Evolutionary conservation across 2,888 invertebrate species (phyloP).

Genomic region (Plemyria rubiginata): DNA sequence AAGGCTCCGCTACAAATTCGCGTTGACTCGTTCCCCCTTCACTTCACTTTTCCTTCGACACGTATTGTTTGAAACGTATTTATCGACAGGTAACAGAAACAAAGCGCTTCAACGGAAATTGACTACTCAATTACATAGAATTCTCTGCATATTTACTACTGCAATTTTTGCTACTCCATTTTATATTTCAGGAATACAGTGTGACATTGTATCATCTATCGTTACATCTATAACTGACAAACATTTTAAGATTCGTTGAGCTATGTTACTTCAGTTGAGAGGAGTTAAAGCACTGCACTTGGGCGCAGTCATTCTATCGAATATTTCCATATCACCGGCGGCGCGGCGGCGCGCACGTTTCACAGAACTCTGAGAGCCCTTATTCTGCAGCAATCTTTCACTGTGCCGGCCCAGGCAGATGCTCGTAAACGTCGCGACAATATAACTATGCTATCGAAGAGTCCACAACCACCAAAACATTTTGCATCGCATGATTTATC

Average conservation of each 20-base stretch:
- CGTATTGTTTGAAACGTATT: slow-evolving; percentile 57
- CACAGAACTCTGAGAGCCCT: slow-evolving; percentile 49
- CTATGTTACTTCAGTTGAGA: slow-evolving; percentile 24
- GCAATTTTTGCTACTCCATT: slow-evolving; percentile 20
- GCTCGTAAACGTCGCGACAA: slow-evolving; percentile 61
- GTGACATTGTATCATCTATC: neutral
- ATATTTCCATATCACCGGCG: slow-evolving; percentile 52
- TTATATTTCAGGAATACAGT: slow-evolving; percentile 4
- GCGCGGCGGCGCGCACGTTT: slow-evolving; percentile 35
- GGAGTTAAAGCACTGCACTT: slow-evolving; percentile 29
- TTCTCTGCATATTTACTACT: slow-evolving; percentile 23
- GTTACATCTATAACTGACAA: neutral
- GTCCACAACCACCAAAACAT: slow-evolving; percentile 75
- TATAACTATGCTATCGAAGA: slow-evolving; percentile 69
- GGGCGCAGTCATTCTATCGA: slow-evolving; percentile 48
- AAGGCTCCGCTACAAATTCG: slow-evolving; percentile 81
- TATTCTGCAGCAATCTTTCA: slow-evolving; percentile 71
- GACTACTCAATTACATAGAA: slow-evolving; percentile 33
- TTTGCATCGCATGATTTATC: slow-evolving; percentile 80
- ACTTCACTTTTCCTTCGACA: slow-evolving; percentile 56
- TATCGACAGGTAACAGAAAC: slow-evolving; percentile 43
- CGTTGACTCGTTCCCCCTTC: slow-evolving; percentile 73
- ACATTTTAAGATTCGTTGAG: slow-evolving; percentile 10
- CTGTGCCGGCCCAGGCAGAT: slow-evolving; percentile 60
- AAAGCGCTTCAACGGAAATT: slow-evolving; percentile 36